phyloP scores from a whole-genome alignment of 2,797 vertebrate genomes.

The Bradypus variegatus region DNA sequence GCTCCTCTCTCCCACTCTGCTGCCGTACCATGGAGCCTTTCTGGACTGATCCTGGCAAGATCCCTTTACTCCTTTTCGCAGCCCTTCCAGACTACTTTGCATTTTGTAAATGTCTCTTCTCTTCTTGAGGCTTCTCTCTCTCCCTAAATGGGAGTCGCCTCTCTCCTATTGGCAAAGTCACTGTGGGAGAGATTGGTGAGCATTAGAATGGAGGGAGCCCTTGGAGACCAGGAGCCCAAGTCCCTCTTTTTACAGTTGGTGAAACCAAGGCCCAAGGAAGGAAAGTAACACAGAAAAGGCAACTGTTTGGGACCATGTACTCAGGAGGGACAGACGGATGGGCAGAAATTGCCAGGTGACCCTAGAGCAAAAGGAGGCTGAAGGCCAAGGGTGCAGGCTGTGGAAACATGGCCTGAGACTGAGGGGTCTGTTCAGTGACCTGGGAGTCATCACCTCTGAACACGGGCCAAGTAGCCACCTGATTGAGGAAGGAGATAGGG shows the following conservation, averaged over 20 bases:
- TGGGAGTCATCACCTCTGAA: neutral
- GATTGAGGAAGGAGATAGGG: neutral
- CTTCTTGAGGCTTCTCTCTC: neutral
- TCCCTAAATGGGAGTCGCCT: neutral
- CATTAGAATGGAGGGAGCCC: neutral
- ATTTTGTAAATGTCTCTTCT: neutral
- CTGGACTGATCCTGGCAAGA: neutral
- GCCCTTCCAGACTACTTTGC: neutral
- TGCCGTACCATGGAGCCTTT: neutral
- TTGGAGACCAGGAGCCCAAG: neutral
- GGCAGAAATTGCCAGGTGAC: neutral
- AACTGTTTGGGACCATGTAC: neutral
- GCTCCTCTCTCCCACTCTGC: neutral
- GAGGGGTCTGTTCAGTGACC: neutral
- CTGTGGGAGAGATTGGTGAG: neutral
- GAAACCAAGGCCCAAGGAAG: neutral
- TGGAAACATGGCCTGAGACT: neutral
- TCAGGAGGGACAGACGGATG: neutral
- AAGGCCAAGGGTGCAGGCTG: neutral
- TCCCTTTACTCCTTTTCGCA: neutral
- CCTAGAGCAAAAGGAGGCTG: neutral
- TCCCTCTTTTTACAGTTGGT: neutral
- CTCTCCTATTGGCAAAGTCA: neutral
- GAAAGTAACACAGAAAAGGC: neutral
- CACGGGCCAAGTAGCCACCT: neutral